Conservation (phyloP, 2,797 vertebrate genomes). For the Buphagus erythrorhynchus region DNA sequence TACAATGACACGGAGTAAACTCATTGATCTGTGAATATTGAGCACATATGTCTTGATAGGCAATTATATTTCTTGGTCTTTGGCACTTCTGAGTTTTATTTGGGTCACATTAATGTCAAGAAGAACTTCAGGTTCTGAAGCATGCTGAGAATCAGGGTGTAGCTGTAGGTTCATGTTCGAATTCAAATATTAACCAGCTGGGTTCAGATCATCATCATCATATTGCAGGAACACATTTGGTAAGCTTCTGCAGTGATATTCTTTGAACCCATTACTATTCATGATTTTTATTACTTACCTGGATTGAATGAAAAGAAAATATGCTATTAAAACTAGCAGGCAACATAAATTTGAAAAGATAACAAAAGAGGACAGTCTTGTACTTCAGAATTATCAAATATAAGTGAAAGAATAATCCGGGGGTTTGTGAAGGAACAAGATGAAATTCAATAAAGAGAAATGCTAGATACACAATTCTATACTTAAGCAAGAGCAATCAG, state of each 20-base stretch:
- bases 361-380: not conserved
- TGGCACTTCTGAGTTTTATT: not conserved
- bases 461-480: not conserved
- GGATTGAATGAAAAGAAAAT: not conserved
- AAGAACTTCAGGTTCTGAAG: not conserved
- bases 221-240: not conserved
- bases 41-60: not conserved
- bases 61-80: not conserved
- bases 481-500: not conserved
- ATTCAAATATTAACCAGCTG: not conserved
- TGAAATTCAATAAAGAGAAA: not conserved
- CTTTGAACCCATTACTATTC: not conserved
- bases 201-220: not conserved
- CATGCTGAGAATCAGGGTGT: not conserved
- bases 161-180: not conserved
- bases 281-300: not conserved
- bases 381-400: not conserved
- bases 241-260: not conserved
- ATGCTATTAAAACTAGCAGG: not conserved
- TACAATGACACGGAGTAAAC: not conserved
- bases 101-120: not conserved
- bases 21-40: not conserved
- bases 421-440: not conserved
- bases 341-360: not conserved
- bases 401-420: not conserved